These are phyloP conservation scores for Ylistrum balloti DNA, from an alignment of 1,140 invertebrate species.

Conservation along the genomic window DNA sequence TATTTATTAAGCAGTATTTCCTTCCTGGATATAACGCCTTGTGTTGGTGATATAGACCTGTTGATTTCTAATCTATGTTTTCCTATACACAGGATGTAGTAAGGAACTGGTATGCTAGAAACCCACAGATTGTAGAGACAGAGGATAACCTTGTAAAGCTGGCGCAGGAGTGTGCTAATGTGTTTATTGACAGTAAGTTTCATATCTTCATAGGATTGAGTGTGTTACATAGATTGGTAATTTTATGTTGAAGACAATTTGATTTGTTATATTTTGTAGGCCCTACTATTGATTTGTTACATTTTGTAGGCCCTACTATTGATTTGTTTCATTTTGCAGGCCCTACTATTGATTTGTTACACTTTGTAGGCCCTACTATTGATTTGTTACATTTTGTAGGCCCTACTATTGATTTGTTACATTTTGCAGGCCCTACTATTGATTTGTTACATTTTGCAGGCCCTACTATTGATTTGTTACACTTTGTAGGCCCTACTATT, in stretches of 20 bases:
- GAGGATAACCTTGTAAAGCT: conserved; percentile 79
- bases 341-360: no score
- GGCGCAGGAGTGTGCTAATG: conserved; percentile 78
- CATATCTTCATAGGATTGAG: background rate
- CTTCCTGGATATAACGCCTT: no score
- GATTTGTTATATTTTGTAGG: background rate
- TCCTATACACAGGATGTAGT: conserved; percentile 83
- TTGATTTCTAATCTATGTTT: no score
- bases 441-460: no score
- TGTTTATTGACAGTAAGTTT: conserved; percentile 79
- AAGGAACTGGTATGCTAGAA: conserved; percentile 84
- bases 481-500: background rate
- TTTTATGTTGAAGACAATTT: no score
- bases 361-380: conserved; percentile 68
- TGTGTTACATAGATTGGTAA: no score
- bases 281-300: background rate
- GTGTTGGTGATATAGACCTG: no score
- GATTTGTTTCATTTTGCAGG: no score
- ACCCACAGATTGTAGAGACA: conserved; percentile 81
- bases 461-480: background rate
- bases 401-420: conserved; percentile 64
- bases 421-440: background rate
- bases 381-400: no score
- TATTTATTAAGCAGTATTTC: no score
- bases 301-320: no score